Evolutionary conservation across 2,797 vertebrate genomes (phyloP).

Genomic region (Hylomyscus alleni): DNA sequence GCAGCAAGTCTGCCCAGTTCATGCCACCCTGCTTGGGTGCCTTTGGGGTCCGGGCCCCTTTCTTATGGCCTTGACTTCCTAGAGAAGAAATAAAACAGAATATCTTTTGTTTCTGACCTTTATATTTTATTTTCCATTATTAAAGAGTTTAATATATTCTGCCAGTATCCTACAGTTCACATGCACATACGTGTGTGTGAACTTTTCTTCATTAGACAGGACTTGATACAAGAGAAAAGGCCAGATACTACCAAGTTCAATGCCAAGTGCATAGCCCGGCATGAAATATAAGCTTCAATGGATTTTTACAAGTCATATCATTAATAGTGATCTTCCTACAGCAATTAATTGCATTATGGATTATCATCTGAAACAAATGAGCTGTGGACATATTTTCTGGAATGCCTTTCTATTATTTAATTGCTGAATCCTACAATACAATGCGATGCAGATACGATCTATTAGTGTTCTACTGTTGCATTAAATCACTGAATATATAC

Average conservation of each 20-base stretch:
- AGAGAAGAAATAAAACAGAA: conserved; percentile 78
- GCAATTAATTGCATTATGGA: conserved; percentile 94
- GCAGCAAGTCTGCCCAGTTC: conserved; percentile 98
- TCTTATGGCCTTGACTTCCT: conserved; percentile 99
- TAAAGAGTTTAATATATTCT: conserved; percentile 51
- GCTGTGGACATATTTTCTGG: conserved; percentile 92
- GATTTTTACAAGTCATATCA: conserved; percentile 88
- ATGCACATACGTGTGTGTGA: background rate
- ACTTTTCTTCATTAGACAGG: conserved; percentile 64
- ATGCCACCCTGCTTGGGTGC: conserved; percentile 96
- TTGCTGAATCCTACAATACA: conserved; percentile 93
- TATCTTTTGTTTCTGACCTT: conserved; percentile 48
- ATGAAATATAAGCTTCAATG: conserved; percentile 84
- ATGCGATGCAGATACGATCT: conserved; percentile 95
- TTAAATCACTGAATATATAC: conserved; percentile 91
- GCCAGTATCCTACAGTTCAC: background rate
- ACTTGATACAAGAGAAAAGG: conserved; percentile 61
- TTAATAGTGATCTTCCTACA: conserved; percentile 88
- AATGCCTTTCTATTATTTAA: conserved; percentile 93
- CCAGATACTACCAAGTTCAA: conserved; percentile 69
- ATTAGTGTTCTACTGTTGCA: conserved; percentile 95
- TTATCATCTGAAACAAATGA: conserved; percentile 95
- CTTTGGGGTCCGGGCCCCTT: conserved; percentile 95
- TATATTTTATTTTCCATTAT: background rate
- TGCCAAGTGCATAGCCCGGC: conserved; percentile 90